Conservation (phyloP, 2,888 invertebrate species). For the Odontocolon sp. region DNA sequence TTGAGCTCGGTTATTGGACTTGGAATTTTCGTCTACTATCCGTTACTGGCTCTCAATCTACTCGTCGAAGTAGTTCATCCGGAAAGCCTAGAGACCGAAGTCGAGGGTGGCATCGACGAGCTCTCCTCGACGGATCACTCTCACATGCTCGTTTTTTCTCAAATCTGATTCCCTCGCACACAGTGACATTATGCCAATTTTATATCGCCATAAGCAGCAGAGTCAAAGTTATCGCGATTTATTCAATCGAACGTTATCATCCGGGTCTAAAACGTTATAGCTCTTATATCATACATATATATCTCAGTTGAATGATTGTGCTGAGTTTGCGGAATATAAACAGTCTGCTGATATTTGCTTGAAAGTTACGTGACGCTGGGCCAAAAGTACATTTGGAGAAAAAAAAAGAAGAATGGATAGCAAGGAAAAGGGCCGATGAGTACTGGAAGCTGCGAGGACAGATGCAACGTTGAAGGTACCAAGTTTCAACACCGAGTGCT, state of each 20-base stretch:
- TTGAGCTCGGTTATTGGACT: slow-evolving; percentile 63
- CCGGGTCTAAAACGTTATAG: not conserved
- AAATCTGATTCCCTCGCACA: not conserved
- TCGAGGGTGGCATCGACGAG: slow-evolving; percentile 39
- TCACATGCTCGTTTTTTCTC: not conserved
- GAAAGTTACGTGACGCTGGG: not conserved
- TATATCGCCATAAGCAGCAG: slow-evolving; percentile 11
- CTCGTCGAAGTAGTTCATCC: slow-evolving; percentile 59
- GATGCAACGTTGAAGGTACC: not conserved
- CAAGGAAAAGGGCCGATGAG: not conserved
- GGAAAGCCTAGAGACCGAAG: slow-evolving; percentile 51
- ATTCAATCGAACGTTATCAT: slow-evolving; percentile 48
- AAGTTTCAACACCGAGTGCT: slow-evolving; percentile 13
- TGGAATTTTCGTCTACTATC: slow-evolving; percentile 63
- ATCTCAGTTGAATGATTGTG: not conserved
- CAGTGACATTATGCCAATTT: slow-evolving; percentile 31
- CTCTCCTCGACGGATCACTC: slow-evolving; percentile 31
- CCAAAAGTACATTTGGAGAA: not conserved
- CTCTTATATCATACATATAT: not conserved
- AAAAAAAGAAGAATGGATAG: not conserved
- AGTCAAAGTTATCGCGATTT: slow-evolving; percentile 41
- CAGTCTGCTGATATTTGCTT: not conserved
- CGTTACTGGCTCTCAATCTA: slow-evolving; percentile 59
- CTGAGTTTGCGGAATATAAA: slow-evolving; percentile 1
- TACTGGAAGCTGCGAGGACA: not conserved